phyloP scores from a whole-genome alignment of 1,140 invertebrate genomes.

The Drosophila tsacasi region DNA sequence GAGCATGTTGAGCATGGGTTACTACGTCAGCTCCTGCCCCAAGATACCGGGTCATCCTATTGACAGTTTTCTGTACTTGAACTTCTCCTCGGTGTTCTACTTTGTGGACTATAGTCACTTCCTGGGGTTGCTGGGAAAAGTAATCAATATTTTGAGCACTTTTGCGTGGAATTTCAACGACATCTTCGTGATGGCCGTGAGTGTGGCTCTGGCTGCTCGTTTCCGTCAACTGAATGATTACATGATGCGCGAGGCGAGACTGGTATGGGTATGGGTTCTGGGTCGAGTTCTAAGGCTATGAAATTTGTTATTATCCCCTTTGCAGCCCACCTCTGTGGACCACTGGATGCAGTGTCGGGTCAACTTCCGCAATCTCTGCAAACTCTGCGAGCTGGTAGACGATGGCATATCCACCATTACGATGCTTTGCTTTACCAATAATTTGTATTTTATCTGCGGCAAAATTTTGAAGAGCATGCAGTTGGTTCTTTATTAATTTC shows the following conservation, averaged over 20 bases:
- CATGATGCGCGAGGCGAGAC: conserved; percentile 85
- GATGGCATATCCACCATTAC: conserved; percentile 87
- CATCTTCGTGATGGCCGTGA: conserved; percentile 88
- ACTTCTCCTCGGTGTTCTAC: conserved; percentile 68
- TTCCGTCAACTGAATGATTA: conserved; percentile 87
- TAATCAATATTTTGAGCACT: conserved; percentile 88
- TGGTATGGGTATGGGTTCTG: conserved; percentile 85
- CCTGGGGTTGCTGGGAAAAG: conserved; percentile 74
- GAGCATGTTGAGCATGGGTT: conserved; percentile 73
- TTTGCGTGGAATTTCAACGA: conserved; percentile 90
- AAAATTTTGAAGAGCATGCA: conserved; percentile 90
- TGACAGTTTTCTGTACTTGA: conserved; percentile 69
- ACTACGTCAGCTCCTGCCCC: conserved; percentile 68
- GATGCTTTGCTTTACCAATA: conserved; percentile 89
- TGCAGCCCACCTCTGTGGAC: conserved; percentile 73
- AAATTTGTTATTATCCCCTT: background rate
- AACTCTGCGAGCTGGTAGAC: conserved; percentile 87
- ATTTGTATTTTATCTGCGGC: conserved; percentile 90
- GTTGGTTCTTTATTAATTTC: conserved; percentile 81
- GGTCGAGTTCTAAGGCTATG: background rate
- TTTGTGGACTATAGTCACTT: conserved; percentile 69
- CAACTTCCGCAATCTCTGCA: conserved; percentile 87
- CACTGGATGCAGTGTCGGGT: conserved; percentile 87
- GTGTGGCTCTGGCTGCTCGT: conserved; percentile 86
- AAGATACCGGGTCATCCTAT: conserved; percentile 62